phyloP scores from a whole-genome alignment of 1,140 invertebrate species.

The Tachypleus tridentatus region DNA sequence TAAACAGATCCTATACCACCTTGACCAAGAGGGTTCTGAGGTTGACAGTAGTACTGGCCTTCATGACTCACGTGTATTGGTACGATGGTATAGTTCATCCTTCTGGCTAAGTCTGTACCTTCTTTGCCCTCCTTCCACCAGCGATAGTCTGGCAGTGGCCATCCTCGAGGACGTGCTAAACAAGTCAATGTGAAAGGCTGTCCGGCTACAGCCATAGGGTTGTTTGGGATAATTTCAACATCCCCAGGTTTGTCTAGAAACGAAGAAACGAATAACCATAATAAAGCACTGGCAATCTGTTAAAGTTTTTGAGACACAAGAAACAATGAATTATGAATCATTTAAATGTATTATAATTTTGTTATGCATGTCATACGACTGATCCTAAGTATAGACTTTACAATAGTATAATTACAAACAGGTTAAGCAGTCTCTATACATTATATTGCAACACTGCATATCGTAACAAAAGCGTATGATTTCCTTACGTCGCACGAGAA shows the following conservation, averaged over 20 bases:
- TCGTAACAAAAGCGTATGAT: too few relatives aligned
- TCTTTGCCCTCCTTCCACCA: conserved; percentile 68
- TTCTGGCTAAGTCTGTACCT: conserved; percentile 47
- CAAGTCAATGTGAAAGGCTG: conserved; percentile 71
- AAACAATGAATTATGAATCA: too few relatives aligned
- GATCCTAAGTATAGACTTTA: too few relatives aligned
- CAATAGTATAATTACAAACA: too few relatives aligned
- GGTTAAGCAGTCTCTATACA: too few relatives aligned
- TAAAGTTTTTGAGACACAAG: too few relatives aligned
- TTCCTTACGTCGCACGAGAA: conserved; percentile 54
- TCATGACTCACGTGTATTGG: conserved; percentile 68
- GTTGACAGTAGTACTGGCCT: conserved; percentile 77
- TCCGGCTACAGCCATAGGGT: conserved; percentile 71
- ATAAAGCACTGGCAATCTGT: background rate
- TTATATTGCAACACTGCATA: too few relatives aligned
- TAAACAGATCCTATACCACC: conserved; percentile 67
- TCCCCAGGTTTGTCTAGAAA: conserved; percentile 58
- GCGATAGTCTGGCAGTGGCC: conserved; percentile 68
- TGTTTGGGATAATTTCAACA: conserved; percentile 64
- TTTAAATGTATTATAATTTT: too few relatives aligned
- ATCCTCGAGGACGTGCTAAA: conserved; percentile 69
- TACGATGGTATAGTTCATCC: conserved; percentile 68
- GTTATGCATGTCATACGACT: too few relatives aligned
- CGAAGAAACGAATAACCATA: background rate
- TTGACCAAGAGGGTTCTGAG: conserved; percentile 71